phyloP scores from a whole-genome alignment of 2,888 invertebrate genomes.

The Harmothoe impar region DNA sequence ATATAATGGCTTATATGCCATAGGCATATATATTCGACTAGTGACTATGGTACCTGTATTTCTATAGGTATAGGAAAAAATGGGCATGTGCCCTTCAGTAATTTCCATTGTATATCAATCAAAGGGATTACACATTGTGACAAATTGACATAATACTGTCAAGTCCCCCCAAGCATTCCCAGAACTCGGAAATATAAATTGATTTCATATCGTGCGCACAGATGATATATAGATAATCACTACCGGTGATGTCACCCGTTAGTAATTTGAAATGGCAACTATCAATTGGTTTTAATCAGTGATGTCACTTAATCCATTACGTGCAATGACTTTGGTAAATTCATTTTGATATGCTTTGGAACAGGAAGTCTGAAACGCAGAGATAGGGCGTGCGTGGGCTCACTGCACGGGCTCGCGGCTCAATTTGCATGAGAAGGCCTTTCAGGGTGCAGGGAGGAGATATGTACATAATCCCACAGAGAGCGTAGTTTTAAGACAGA shows the following conservation, averaged over 20 bases:
- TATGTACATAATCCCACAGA: constrained; percentile 31
- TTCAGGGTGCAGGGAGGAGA: neutral
- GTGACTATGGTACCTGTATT: too few species aligned
- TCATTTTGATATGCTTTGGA: neutral
- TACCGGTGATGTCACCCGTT: neutral
- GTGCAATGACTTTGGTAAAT: neutral
- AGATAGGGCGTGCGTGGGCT: neutral
- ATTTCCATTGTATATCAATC: too few species aligned
- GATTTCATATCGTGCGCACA: neutral
- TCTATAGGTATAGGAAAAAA: too few species aligned
- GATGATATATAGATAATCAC: neutral
- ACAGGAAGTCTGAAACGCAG: neutral
- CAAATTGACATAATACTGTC: too few species aligned
- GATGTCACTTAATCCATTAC: neutral
- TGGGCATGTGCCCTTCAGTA: too few species aligned
- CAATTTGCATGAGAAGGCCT: neutral
- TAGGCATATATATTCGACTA: too few species aligned
- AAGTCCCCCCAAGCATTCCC: too few species aligned
- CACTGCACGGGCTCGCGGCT: neutral
- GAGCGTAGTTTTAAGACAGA: constrained; percentile 23
- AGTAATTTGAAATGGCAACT: neutral
- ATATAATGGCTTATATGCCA: too few species aligned
- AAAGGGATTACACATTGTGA: too few species aligned
- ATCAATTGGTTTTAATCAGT: neutral
- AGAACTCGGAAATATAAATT: neutral